Base-by-base conservation (phyloP, 2,888 invertebrate species). In the Dryobota labecula region DNA sequence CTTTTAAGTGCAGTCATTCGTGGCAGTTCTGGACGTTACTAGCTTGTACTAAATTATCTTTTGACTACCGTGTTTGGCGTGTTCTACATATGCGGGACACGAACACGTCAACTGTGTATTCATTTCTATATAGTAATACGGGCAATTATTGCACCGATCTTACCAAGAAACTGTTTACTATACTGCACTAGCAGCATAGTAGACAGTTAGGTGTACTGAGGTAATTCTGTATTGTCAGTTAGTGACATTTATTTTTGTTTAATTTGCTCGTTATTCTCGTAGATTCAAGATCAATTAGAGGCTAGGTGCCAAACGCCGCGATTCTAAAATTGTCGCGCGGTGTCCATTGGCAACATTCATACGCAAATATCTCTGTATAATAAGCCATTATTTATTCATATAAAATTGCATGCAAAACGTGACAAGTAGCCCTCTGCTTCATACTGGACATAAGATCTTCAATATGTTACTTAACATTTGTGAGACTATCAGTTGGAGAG, bases 1-100 rank as follows among this genome's bases (percentile, higher is more conserved):
- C 13, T 62, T 61, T 27, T 77, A 77, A 73, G 68, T 71, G 76
- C 53, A 72, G 53, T 69, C 24, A 60, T 66, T 63, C 58, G 57
- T 68, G 62, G 60, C 47, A 41, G 24, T 72, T 60, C 70, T 24
- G 45, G 20, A 38, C 18, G 43, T 38, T 71, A 79, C n/a, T 49
- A 64, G 57, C 53, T 69, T 54, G 33, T 51, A 54, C 49, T 61
- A 15, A 15, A 33, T 62, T 56, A 61, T 78, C 24, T 69, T 53
- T 66, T 49, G 24, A 47, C 43, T 33, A 36, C 33, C 27, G 18
- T 27, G 8, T 41, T 56, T 60, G 49, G 13, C 15, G 54, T 66
- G 60, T 71, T 72, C 30, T 47, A 30, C 3, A 30, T 51, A 43
- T 38, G 38, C 7, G 38, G 54, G 24, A 38, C 20, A 11, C 15